A percentile compares a stretch with the other conserved stretches of the same genome.
Conservation (phyloP, 2,797 vertebrate species). For the Tragopan temminckii region DNA sequence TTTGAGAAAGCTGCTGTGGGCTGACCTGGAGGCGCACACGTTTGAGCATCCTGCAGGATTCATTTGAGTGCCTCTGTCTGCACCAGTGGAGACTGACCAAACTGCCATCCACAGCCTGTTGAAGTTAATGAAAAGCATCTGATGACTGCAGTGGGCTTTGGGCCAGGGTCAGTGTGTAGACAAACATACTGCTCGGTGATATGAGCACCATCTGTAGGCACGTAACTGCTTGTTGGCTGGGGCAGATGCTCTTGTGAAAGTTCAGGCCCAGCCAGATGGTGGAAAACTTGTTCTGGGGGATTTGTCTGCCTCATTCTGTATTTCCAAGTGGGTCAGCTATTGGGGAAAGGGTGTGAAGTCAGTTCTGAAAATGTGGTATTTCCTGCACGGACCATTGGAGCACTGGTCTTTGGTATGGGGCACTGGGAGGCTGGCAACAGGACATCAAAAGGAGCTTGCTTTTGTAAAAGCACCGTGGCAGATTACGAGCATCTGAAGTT, state of each 20-base stretch:
- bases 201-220: background rate
- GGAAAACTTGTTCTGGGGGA: background rate
- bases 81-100: background rate
- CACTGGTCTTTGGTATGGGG: background rate
- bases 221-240: background rate
- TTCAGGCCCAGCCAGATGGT: background rate
- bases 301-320: background rate
- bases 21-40: rapidly evolving
- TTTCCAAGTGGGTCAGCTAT: rapidly evolving
- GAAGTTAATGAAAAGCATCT: background rate
- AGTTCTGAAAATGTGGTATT: background rate
- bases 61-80: background rate
- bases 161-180: background rate
- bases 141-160: background rate
- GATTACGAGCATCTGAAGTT: too few species aligned
- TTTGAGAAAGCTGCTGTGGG: background rate
- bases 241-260: background rate
- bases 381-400: background rate
- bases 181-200: background rate
- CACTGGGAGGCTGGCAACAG: background rate
- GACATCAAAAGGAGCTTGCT: background rate
- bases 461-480: background rate
- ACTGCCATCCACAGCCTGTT: background rate
- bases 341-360: background rate
- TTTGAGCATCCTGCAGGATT: background rate